phyloP scores from a whole-genome alignment of 2,888 invertebrate genomes.

The Drosophila atripex region DNA sequence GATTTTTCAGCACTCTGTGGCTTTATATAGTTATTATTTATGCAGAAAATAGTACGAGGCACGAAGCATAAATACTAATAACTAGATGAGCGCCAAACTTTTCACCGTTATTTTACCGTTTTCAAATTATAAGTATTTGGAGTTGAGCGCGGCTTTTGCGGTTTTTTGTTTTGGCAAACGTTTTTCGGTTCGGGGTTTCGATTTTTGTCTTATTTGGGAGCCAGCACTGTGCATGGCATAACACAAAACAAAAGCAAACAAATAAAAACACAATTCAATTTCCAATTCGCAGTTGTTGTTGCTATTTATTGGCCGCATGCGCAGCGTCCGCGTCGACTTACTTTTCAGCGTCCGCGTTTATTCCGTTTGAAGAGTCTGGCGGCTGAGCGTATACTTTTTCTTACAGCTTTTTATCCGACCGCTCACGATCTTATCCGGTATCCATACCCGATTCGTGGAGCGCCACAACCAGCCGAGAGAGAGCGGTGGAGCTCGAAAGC shows the following conservation, averaged over 20 bases:
- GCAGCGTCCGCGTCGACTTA: conserved; percentile 44
- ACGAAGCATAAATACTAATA: conserved; percentile 31
- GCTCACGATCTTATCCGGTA: conserved; percentile 3
- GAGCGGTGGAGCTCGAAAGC: conserved; percentile 49
- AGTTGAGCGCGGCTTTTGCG: conserved; percentile 43
- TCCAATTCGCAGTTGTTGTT: conserved; percentile 33
- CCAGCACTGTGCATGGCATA: conserved; percentile 34
- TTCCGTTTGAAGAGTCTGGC: not conserved
- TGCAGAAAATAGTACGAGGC: conserved; percentile 11
- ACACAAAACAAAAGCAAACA: conserved; percentile 56
- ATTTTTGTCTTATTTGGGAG: conserved; percentile 27
- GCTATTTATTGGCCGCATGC: conserved; percentile 60
- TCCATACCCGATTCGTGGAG: conserved; percentile 40
- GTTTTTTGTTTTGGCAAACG: conserved; percentile 48
- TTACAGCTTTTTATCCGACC: not conserved
- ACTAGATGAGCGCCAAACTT: conserved; percentile 48
- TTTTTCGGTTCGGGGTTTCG: conserved; percentile 27
- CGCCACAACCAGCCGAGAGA: conserved; percentile 47
- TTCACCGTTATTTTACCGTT: conserved; percentile 55
- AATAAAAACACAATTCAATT: conserved; percentile 51
- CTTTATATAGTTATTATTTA: conserved; percentile 6
- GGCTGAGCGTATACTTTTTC: not conserved
- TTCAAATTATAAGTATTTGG: conserved; percentile 40
- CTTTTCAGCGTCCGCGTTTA: conserved; percentile 67
- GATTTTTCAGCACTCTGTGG: conserved; percentile 25